Base-by-base conservation (phyloP, 2,797 vertebrate genomes). In the Epinephelus awoara region DNA sequence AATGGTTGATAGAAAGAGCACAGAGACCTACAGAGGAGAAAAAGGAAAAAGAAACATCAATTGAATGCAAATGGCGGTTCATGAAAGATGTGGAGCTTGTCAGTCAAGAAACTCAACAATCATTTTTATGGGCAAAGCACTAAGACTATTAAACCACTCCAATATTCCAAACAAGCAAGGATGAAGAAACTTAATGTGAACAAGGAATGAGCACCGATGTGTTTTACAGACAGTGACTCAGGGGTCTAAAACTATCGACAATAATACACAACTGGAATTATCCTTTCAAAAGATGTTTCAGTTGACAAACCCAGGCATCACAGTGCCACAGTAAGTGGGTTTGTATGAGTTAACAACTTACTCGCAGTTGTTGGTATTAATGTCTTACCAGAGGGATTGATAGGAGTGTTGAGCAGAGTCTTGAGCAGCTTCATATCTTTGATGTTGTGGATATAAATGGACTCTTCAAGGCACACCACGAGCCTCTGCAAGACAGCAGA, bases 371-470 rank as follows among this genome's bases (percentile, higher is more conserved):
- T 27, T 1, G 3, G 6, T 19, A 0, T 11, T 14, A 6, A 40
- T 11, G 13, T 54, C 40, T 74, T 86, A 98, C 97, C 98, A 95
- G 97, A 95, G 19, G 95, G 92, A 86, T 98, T 99, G 62, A 93
- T 86, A 12, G 97, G 97, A 1, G 95, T 96, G 88, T 97, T 97
- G 86, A 98, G 87, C 82, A 99, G 96, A 54, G 97, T 98, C 94
- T 98, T 97, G 76, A 99, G 83, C 79, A 99, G 96, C 91, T 98
- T 99, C 97, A 99, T 98, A 89, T 99, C 97, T 89, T 98, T 99
- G 80, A 99, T 99, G 90, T 98, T 99, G 91, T 99, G 98, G 74
- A 99, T 97, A 84, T 98, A 98, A 89, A 98, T 96, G 17, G 98
- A 97, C 67, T 97, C 98, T 72, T 98, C 96, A 86, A 99, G 95